phyloP scores from a whole-genome alignment of 2,888 invertebrate species.

The Mythimna impura region DNA sequence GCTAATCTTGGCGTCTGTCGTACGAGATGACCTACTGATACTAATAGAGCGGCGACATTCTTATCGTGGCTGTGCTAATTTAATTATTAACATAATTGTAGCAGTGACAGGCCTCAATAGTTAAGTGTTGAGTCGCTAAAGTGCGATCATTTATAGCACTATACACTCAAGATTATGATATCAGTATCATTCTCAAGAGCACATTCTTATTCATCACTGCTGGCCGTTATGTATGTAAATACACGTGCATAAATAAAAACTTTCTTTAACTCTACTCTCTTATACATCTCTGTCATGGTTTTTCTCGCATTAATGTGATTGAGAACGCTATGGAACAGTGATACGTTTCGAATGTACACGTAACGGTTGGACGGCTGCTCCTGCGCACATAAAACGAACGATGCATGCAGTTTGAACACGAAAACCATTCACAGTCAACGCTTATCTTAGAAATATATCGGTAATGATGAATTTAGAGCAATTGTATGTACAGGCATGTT shows the following conservation, averaged over 20 bases:
- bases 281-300: constrained; percentile 62
- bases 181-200: constrained; percentile 30
- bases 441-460: constrained; percentile 64
- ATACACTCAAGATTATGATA: constrained; percentile 36
- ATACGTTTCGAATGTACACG: constrained; percentile 68
- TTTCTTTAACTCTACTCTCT: constrained; percentile 63
- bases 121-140: constrained; percentile 38
- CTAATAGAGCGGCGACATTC: constrained; percentile 9
- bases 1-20: constrained; percentile 31
- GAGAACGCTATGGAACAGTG: constrained; percentile 66
- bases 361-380: constrained; percentile 69
- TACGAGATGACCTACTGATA: constrained; percentile 29
- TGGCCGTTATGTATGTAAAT: constrained; percentile 32
- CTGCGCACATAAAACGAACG: constrained; percentile 73
- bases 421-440: constrained; percentile 54
- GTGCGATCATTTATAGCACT: constrained; percentile 23
- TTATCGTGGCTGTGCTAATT: constrained; percentile 29
- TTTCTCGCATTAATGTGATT: constrained; percentile 60
- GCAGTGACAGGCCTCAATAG: constrained; percentile 30
- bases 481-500: constrained; percentile 43
- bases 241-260: constrained; percentile 54
- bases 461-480: constrained; percentile 59
- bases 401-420: constrained; percentile 70
- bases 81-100: constrained; percentile 37
- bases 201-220: constrained; percentile 28